Evolutionary conservation across 2,797 vertebrate species (phyloP).

Genomic region (Gadopsis bispinosus): DNA sequence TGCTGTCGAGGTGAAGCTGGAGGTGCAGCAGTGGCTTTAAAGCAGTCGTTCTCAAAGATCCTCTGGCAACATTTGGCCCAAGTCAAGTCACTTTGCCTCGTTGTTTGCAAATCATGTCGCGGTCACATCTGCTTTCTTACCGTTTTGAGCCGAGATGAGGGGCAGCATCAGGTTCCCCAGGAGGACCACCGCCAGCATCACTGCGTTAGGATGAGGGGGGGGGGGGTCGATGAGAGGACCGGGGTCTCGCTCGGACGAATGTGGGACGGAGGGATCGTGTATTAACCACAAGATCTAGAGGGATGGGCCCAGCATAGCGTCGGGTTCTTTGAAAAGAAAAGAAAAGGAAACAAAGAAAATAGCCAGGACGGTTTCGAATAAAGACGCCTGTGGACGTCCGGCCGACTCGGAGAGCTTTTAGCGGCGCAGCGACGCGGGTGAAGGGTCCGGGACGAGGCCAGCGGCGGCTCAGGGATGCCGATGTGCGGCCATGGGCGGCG

Average conservation of each 20-base stretch:
- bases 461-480: conserved; percentile 76
- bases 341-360: too few relatives aligned
- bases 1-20: conserved; percentile 48
- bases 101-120: conserved; percentile 34
- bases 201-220: conserved; percentile 80
- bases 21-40: conserved; percentile 34
- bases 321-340: conserved; percentile 62
- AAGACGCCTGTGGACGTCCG: conserved; percentile 29
- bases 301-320: conserved; percentile 77
- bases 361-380: conserved; percentile 20
- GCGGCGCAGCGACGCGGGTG: conserved; percentile 51
- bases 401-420: conserved; percentile 44
- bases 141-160: conserved; percentile 83
- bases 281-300: conserved; percentile 76
- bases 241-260: conserved; percentile 74
- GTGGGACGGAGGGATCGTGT: conserved; percentile 78
- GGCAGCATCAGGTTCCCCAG: conserved; percentile 83
- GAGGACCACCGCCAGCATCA: conserved; percentile 81
- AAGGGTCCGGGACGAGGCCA: conserved; percentile 70
- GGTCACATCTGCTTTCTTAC: conserved; percentile 79
- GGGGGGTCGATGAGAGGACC: conserved; percentile 66
- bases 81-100: conserved; percentile 64
- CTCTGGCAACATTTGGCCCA: conserved; percentile 49
- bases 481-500: conserved; percentile 79
- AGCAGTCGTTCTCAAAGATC: conserved; percentile 45